Percentiles rank a stretch among this genome's conserved stretches.
Conservation (phyloP, 2,113 vertebrate genomes). For the Polyodon spathula region DNA sequence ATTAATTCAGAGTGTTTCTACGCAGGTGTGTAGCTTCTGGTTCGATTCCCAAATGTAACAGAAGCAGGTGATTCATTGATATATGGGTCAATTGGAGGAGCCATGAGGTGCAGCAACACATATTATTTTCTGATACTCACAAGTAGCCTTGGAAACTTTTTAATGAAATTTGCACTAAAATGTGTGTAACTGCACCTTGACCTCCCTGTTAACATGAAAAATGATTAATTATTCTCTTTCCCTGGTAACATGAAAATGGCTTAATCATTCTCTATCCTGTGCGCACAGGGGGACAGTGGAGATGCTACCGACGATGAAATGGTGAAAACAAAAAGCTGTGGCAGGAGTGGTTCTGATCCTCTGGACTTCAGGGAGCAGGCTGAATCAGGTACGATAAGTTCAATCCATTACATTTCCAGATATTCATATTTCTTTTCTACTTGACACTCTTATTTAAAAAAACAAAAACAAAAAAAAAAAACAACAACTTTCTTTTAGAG, state of each 20-base stretch:
- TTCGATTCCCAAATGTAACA: no score
- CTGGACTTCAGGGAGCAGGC: conserved; percentile 83
- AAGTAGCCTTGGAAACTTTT: no score
- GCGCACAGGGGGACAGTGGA: conserved; percentile 83
- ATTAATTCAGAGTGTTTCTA: no score
- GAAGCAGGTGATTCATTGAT: no score
- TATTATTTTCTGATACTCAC: no score
- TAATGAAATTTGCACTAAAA: conserved; percentile 9
- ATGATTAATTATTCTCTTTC: no score
- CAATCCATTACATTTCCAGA: neutral
- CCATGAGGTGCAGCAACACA: no score
- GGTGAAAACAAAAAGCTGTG: conserved; percentile 70
- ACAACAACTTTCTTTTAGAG: conserved; percentile 39
- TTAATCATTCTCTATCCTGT: conserved; percentile 9
- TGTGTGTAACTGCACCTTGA: neutral
- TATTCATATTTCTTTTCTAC: no score
- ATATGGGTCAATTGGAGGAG: no score
- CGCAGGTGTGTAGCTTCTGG: no score
- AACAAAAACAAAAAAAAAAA: neutral
- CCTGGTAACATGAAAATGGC: no score
- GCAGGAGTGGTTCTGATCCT: conserved; percentile 79
- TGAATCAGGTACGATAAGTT: conserved; percentile 60
- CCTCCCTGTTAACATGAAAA: no score
- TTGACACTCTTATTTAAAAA: neutral
- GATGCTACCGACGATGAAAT: conserved; percentile 91